Base-by-base conservation (phyloP, 2,113 vertebrate species). In the Amazona guildingii region DNA sequence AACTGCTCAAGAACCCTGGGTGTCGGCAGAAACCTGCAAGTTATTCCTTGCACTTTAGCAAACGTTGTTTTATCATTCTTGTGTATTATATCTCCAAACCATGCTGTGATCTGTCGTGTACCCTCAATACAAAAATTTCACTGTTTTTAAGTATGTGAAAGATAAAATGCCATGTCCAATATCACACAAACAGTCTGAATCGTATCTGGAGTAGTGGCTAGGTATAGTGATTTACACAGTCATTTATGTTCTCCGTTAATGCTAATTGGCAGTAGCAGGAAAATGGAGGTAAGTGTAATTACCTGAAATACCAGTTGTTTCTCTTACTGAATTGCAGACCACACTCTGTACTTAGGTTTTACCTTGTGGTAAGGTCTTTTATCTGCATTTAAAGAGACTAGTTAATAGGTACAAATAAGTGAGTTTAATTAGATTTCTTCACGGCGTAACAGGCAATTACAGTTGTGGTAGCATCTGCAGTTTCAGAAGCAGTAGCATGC, bases 381-480 rank as follows among this genome's bases (percentile, higher is more conserved):
- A 77, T 95, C 91, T 94, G 69, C 61, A 27, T 89, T 94, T 95
- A 92, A 84, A 91, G 83, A 87, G 91, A 55, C 55, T 68, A 77
- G 69, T 78, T 95, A 96, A 94, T 89, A 94, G 93, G 83, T 94
- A 67, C 68, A 92, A 94, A 82, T 92, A 78, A 94, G 92, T 75
- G 83, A 33, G 43, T 95, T 96, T 94, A 94, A 92, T 96, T 96
- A 79, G 88, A 63, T 94, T 94, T 89, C 77, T 86, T 87, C 66
- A 64, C 52, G 48, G 63, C 5, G 0, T 92, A 86, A 79, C 93
- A 89, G 84, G 57, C 93, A 92, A 64, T 96, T 95, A 87, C 48
- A 75, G 31, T 70, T 84, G 69, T 46, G 76, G 88, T 63, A 89
- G 77, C 76, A 80, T 83, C 83, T 88, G 89, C 90, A 94, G 74